phyloP scores from a whole-genome alignment of 2,797 vertebrate species.

The Holocentrus rufus region DNA sequence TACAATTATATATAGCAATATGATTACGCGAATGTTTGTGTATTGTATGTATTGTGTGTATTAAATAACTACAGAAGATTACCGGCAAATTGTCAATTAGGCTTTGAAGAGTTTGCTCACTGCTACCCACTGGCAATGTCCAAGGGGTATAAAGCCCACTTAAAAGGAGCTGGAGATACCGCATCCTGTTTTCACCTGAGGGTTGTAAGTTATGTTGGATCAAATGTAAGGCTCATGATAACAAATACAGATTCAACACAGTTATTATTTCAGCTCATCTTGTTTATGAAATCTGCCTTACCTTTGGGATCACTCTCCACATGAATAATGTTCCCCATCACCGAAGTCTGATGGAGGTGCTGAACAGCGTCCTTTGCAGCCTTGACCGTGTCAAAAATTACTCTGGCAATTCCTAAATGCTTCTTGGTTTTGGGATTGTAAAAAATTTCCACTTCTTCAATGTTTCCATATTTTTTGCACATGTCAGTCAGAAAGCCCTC shows the following conservation, averaged over 20 bases:
- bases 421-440: conserved; percentile 96
- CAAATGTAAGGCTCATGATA: background rate
- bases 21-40: too few species aligned
- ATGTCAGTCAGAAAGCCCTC: conserved; percentile 92
- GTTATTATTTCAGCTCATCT: background rate
- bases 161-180: conserved; percentile 92
- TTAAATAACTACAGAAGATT: conserved; percentile 29
- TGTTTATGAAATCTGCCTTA: conserved; percentile 61
- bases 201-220: background rate
- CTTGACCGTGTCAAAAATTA: conserved; percentile 90
- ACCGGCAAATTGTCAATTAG: conserved; percentile 87
- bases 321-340: conserved; percentile 98
- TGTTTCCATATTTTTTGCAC: conserved; percentile 92
- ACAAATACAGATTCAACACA: background rate
- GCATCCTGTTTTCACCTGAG: conserved; percentile 91
- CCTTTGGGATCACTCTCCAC: conserved; percentile 98
- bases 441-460: conserved; percentile 94
- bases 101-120: conserved; percentile 77
- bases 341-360: conserved; percentile 92
- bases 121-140: conserved; percentile 89
- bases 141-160: conserved; percentile 91
- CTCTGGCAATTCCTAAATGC: conserved; percentile 95
- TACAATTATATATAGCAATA: background rate
- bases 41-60: too few species aligned
- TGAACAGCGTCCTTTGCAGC: conserved; percentile 90